Conservation (phyloP, 2,888 invertebrate species). For the Euclidia mi region DNA sequence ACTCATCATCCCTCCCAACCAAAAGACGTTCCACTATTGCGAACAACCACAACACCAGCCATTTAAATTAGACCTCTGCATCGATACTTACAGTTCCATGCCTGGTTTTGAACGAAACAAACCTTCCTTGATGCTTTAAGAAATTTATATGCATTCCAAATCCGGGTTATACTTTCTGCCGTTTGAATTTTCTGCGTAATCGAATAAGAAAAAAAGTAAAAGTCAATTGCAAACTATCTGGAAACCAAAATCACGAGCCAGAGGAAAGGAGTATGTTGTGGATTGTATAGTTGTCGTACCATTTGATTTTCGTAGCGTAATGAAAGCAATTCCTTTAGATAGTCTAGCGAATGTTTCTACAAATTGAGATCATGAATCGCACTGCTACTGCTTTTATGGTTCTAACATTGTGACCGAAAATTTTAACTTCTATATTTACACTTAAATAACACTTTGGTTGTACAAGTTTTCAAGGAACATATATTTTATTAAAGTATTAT, state of each 20-base stretch:
- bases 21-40: slow-evolving; percentile 2
- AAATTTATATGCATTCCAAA: slow-evolving; percentile 6
- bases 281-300: slow-evolving; percentile 18
- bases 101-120: slow-evolving; percentile 3
- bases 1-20: background rate
- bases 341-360: slow-evolving; percentile 11
- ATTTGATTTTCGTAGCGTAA: slow-evolving; percentile 13
- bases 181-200: background rate
- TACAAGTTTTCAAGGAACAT: too few species aligned
- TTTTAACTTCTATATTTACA: slow-evolving; percentile 9
- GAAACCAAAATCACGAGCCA: slow-evolving; percentile 7
- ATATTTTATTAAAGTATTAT: too few species aligned
- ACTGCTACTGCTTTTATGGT: slow-evolving; percentile 6
- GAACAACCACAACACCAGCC: background rate
- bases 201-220: slow-evolving; percentile 2
- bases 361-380: slow-evolving; percentile 17
- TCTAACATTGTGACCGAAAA: slow-evolving; percentile 9
- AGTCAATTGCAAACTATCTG: slow-evolving; percentile 5
- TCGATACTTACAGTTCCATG: background rate
- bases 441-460: background rate
- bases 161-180: background rate
- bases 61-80: slow-evolving; percentile 6
- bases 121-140: background rate
- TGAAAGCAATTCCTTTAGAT: slow-evolving; percentile 20
- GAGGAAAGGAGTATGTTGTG: background rate